A percentile compares a stretch with the other conserved stretches of the same genome.
phyloP scores from a whole-genome alignment of 2,888 invertebrate genomes.

The Omphaloscelis lunosa region DNA sequence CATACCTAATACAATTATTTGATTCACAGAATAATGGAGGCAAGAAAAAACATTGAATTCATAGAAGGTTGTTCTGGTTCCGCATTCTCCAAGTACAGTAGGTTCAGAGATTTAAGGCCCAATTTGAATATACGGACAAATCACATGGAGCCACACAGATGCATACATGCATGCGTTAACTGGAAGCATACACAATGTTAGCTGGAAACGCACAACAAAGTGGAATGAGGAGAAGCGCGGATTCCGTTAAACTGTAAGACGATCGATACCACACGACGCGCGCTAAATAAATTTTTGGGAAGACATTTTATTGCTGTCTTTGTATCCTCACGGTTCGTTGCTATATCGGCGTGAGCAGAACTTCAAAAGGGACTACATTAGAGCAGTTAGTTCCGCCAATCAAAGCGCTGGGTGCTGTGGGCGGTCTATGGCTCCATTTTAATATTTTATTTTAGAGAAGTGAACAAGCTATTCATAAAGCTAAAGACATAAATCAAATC shows the following conservation, averaged over 20 bases:
- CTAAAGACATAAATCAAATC: background rate
- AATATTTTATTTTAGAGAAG: conserved; percentile 10
- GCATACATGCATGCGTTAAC: conserved; percentile 66
- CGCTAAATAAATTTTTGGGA: conserved; percentile 63
- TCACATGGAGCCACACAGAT: conserved; percentile 64
- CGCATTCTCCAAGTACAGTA: conserved; percentile 61
- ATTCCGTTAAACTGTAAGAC: conserved; percentile 78
- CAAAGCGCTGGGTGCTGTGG: conserved; percentile 6
- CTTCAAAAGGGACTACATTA: conserved; percentile 30
- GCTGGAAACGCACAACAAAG: conserved; percentile 73
- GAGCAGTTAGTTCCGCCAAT: conserved; percentile 21
- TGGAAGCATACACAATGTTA: conserved; percentile 65
- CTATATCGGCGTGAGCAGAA: conserved; percentile 9
- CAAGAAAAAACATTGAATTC: conserved; percentile 47
- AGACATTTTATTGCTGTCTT: conserved; percentile 56
- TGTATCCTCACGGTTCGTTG: conserved; percentile 42
- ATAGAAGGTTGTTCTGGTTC: conserved; percentile 46
- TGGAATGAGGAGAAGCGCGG: conserved; percentile 72
- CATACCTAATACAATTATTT: conserved; percentile 31
- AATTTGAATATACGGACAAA: conserved; percentile 63
- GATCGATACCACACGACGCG: conserved; percentile 71
- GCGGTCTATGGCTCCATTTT: background rate
- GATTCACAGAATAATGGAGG: conserved; percentile 43
- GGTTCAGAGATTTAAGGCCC: conserved; percentile 57
- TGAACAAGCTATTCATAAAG: background rate